Conservation (phyloP, 2,113 vertebrate species). For the Aphyosemion australe region DNA sequence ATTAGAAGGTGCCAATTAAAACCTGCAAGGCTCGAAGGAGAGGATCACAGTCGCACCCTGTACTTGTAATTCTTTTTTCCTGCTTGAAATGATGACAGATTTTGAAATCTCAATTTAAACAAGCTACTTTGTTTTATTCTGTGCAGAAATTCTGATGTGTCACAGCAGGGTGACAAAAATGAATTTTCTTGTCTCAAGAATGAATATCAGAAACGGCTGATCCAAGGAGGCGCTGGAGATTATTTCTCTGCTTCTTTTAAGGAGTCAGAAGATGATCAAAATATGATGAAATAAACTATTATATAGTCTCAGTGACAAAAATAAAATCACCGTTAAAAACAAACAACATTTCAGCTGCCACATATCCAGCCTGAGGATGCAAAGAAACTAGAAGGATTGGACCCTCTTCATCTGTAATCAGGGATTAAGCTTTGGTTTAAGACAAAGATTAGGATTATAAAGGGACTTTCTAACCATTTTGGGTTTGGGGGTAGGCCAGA, state of each 20-base stretch:
- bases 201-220: not conserved
- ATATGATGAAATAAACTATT: not conserved
- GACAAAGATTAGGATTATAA: not conserved
- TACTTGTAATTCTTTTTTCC: conserved; percentile 5
- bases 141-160: not conserved
- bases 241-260: not conserved
- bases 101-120: conserved; percentile 3
- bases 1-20: conserved; percentile 34
- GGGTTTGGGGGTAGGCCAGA: not conserved
- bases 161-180: conserved; percentile 12
- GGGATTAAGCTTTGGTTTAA: not conserved
- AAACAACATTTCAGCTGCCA: not conserved
- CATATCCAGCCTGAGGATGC: not conserved
- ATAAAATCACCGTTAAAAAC: not conserved
- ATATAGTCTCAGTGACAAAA: not conserved
- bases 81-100: not conserved
- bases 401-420: not conserved
- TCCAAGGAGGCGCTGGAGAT: not conserved
- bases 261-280: not conserved
- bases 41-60: not conserved
- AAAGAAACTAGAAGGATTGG: not conserved
- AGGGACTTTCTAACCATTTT: not conserved
- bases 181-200: not conserved
- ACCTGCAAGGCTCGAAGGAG: not conserved
- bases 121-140: not conserved